Percentiles rank a stretch among this genome's conserved stretches.
Conservation (phyloP, 2,113 vertebrate genomes). For the Petroica traversi region DNA sequence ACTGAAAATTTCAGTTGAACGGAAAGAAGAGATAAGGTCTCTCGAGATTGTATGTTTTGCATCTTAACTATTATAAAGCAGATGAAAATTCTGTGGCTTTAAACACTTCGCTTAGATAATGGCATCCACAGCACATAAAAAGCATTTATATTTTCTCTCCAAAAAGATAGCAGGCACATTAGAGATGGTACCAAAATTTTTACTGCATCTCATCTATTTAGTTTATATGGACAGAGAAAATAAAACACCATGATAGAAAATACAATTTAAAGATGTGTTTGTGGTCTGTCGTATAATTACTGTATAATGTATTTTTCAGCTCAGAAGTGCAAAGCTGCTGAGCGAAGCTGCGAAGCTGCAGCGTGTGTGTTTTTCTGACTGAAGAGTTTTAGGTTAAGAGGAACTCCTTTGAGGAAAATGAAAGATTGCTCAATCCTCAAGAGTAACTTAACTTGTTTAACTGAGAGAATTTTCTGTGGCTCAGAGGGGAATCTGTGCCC, state of each 20-base stretch:
- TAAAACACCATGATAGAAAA: neutral
- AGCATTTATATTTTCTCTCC: neutral
- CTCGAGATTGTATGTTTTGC: rapidly evolving
- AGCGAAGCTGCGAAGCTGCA: neutral
- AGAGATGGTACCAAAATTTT: neutral
- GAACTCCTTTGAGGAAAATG: neutral
- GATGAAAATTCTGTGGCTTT: neutral
- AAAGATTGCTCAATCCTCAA: neutral
- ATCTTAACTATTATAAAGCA: neutral
- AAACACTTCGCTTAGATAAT: neutral
- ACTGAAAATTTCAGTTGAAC: neutral
- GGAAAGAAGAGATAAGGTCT: neutral
- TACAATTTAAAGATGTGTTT: neutral
- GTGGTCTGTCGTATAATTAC: neutral
- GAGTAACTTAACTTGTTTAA: neutral
- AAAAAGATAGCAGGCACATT: neutral
- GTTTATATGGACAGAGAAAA: neutral
- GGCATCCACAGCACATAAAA: neutral
- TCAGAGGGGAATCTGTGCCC: neutral
- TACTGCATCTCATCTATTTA: neutral
- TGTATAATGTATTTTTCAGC: neutral
- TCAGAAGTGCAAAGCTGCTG: neutral
- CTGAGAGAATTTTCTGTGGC: neutral
- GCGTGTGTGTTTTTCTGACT: neutral
- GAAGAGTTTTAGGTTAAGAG: neutral